Percentiles rank a stretch among this genome's conserved stretches.
Conservation (phyloP, 1,140 invertebrate species). For the Heliothis virescens region DNA sequence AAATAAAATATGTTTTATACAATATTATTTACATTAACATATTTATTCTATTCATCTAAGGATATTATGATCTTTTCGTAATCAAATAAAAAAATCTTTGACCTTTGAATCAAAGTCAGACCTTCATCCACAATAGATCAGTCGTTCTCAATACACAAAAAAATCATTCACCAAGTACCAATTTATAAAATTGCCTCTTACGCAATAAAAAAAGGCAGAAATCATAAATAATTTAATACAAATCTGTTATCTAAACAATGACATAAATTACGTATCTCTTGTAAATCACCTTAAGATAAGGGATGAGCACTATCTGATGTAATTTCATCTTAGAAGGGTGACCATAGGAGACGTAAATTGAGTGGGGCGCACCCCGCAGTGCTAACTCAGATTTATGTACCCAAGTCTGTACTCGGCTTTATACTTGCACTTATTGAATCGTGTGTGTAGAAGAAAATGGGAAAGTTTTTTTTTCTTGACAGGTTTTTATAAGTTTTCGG, state of each 20-base stretch:
- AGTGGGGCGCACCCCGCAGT: constrained; percentile 55
- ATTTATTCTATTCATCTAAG: no score
- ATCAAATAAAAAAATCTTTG: no score
- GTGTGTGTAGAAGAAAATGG: constrained; percentile 24
- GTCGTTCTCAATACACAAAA: not conserved
- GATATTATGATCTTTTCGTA: no score
- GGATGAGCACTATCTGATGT: constrained; percentile 59
- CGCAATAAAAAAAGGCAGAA: constrained; percentile 4
- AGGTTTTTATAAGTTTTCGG: constrained; percentile 14
- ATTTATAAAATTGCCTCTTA: not conserved
- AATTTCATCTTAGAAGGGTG: constrained; percentile 66
- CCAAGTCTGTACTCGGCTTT: constrained; percentile 22
- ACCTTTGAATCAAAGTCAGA: no score
- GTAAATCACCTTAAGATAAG: constrained; percentile 59
- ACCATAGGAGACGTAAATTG: constrained; percentile 63
- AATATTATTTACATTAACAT: no score
- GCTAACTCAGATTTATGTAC: constrained; percentile 56
- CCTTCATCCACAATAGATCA: no score
- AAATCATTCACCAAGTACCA: not conserved
- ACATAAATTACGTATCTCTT: constrained; percentile 50
- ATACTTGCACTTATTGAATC: constrained; percentile 39
- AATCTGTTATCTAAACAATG: constrained; percentile 42
- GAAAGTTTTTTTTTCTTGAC: constrained; percentile 36
- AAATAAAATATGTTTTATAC: no score
- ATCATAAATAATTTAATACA: constrained; percentile 29